Conservation (phyloP, 1,140 invertebrate genomes). For the Tetramorium alpestre region DNA sequence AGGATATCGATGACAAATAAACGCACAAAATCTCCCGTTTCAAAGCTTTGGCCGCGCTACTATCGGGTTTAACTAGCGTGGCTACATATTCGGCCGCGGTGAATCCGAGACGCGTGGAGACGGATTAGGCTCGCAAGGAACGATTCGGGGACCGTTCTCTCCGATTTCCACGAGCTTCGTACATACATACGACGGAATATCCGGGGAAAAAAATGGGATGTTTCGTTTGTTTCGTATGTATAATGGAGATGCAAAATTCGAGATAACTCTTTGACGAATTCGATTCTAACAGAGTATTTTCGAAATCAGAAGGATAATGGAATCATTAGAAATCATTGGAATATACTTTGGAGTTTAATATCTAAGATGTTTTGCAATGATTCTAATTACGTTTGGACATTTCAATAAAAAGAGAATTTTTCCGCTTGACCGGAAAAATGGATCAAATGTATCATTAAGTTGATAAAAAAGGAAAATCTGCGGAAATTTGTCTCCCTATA, state of each 20-base stretch:
- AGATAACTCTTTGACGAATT: background rate
- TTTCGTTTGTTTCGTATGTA: background rate
- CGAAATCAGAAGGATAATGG: background rate
- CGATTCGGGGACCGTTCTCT: background rate
- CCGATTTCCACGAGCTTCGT: background rate
- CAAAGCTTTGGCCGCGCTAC: slow-evolving; percentile 62
- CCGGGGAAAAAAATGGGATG: background rate
- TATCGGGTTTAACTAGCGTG: slow-evolving; percentile 66
- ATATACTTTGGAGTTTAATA: background rate
- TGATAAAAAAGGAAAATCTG: background rate
- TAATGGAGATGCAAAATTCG: background rate
- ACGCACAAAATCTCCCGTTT: slow-evolving; percentile 69
- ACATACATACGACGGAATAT: background rate
- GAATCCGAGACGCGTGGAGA: slow-evolving; percentile 35
- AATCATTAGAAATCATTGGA: background rate
- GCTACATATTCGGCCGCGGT: background rate
- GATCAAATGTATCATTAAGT: background rate
- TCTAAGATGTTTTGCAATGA: background rate
- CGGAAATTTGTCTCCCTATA: background rate
- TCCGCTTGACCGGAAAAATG: background rate
- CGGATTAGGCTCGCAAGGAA: slow-evolving; percentile 60
- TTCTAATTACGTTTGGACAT: background rate
- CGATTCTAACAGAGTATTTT: background rate
- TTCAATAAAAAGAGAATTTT: background rate
- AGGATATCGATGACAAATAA: slow-evolving; percentile 74